A percentile compares a stretch with the other conserved stretches of the same genome.
Evolutionary conservation across 1,140 invertebrate genomes (phyloP).

Genomic region (Drosophila rhopaloa): DNA sequence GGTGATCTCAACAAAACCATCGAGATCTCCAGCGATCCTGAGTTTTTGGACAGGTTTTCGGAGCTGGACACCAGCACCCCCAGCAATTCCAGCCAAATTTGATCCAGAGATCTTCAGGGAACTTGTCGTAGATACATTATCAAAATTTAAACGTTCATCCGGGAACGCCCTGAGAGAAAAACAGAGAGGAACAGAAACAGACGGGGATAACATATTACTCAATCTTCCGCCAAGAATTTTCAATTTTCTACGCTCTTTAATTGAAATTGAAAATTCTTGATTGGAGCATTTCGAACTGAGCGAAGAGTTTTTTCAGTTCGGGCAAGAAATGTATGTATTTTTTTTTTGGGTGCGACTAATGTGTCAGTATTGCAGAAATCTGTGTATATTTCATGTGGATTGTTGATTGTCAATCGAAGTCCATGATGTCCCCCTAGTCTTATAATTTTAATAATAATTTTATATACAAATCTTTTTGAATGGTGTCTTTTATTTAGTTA

Average conservation of each 20-base stretch:
- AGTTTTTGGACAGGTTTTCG: not conserved
- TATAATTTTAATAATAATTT: constrained; percentile 3
- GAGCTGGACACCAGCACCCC: not conserved
- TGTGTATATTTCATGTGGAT: not conserved
- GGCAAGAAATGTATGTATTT: not conserved
- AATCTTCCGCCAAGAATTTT: constrained; percentile 17
- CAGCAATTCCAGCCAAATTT: not conserved
- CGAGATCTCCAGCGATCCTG: not conserved
- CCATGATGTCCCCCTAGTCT: not conserved
- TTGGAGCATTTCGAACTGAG: constrained; percentile 1
- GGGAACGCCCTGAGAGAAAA: not conserved
- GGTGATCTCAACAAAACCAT: constrained; percentile 2
- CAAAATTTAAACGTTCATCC: constrained; percentile 20
- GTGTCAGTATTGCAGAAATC: not conserved
- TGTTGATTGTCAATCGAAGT: not conserved
- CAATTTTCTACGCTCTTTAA: not conserved
- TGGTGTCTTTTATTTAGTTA: too few relatives aligned
- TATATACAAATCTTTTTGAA: not conserved
- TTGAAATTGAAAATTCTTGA: constrained; percentile 21
- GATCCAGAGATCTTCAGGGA: not conserved
- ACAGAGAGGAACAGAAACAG: not conserved
- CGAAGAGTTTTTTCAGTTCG: not conserved
- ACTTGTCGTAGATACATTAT: not conserved
- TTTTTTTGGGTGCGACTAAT: not conserved
- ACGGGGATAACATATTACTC: constrained; percentile 6